Conservation (phyloP, 2,113 vertebrate genomes). For the Halichoerus grypus region DNA sequence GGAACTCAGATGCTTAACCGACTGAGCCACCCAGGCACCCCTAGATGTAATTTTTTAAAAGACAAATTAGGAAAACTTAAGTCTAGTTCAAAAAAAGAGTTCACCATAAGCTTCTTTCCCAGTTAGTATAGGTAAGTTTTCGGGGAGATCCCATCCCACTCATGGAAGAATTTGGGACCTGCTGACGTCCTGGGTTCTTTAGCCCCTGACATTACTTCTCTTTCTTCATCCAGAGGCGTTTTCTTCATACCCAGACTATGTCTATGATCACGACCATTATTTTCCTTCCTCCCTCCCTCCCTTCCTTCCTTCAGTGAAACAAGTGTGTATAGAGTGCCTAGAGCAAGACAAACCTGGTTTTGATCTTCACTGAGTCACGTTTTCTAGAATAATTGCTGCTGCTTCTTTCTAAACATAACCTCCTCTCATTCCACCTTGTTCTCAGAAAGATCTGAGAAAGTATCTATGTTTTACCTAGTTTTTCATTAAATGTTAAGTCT, state of each 20-base stretch:
- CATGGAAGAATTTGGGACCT: background rate
- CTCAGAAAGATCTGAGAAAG: background rate
- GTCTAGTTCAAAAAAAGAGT: background rate
- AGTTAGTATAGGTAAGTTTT: background rate
- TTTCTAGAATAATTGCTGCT: background rate
- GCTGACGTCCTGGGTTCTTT: background rate
- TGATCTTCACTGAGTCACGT: background rate
- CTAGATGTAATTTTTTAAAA: constrained; percentile 39
- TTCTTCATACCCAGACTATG: background rate
- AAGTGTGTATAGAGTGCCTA: background rate
- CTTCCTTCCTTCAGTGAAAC: background rate
- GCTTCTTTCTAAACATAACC: background rate
- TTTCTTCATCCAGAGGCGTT: background rate
- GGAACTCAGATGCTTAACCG: background rate
- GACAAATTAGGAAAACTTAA: background rate
- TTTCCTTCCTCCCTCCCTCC: background rate
- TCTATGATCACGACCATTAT: background rate
- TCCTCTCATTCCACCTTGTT: background rate
- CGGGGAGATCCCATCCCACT: background rate
- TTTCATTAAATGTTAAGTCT: background rate
- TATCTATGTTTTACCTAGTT: background rate
- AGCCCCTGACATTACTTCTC: background rate
- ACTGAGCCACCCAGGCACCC: background rate
- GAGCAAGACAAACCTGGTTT: background rate
- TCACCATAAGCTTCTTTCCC: background rate